phyloP scores from a whole-genome alignment of 2,797 vertebrate genomes.

The Acanthurus tractus region DNA sequence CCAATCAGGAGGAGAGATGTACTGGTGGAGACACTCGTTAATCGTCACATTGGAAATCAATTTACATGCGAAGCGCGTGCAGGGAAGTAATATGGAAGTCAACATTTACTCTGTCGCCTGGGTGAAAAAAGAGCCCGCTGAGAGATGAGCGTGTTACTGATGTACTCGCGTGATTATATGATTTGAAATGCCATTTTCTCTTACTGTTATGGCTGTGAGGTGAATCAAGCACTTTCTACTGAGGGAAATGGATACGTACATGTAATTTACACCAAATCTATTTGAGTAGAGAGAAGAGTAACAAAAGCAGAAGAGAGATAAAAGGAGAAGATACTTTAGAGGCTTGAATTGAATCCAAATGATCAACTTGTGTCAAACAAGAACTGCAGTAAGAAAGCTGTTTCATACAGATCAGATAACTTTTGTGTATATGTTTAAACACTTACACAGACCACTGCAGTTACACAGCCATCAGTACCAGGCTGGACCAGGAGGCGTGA shows the following conservation, averaged over 20 bases:
- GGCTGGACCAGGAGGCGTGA: slow-evolving; percentile 24
- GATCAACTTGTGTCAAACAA: slow-evolving; percentile 32
- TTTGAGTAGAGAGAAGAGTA: slow-evolving; percentile 12
- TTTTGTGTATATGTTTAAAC: background rate
- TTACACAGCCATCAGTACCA: slow-evolving; percentile 37
- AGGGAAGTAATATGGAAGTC: slow-evolving; percentile 59
- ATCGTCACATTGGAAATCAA: slow-evolving; percentile 81
- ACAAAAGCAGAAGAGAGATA: background rate
- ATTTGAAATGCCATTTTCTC: slow-evolving; percentile 49
- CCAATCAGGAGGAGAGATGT: slow-evolving; percentile 69
- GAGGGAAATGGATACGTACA: slow-evolving; percentile 16
- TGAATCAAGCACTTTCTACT: slow-evolving; percentile 27
- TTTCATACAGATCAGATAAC: slow-evolving; percentile 45
- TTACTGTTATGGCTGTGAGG: slow-evolving; percentile 17
- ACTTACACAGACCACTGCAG: slow-evolving; percentile 29
- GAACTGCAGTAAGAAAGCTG: slow-evolving; percentile 27
- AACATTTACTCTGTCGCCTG: slow-evolving; percentile 63
- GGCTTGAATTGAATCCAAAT: slow-evolving; percentile 25
- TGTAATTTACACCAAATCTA: slow-evolving; percentile 15
- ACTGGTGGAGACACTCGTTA: slow-evolving; percentile 67
- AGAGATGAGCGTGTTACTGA: slow-evolving; percentile 45
- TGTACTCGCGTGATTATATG: slow-evolving; percentile 44
- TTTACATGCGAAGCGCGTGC: slow-evolving; percentile 71
- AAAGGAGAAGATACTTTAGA: slow-evolving; percentile 14
- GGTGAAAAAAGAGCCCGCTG: slow-evolving; percentile 34